Evolutionary conservation across 2,888 invertebrate species (phyloP), one percentile per base, ranked within the genome.

Genomic region (Drosophila birchii): DNA sequence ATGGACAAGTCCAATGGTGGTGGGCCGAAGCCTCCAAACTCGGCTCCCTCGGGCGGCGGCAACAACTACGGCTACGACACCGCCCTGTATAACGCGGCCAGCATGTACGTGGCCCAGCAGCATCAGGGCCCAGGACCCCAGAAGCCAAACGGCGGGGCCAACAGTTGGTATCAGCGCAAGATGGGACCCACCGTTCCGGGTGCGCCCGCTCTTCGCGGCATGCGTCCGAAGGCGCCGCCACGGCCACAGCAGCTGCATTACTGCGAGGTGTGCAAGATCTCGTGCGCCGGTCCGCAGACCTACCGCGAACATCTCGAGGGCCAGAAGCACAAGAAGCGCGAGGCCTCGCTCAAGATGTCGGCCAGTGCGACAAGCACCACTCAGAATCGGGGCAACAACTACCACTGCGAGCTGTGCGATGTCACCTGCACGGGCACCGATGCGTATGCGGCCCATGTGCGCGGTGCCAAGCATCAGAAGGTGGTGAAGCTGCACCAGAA

Each of bases 221-320:
- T 82, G 67, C 90, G 93, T 0, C 89, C 90, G 1, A 93, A 93
- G 79, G 96, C 95, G 34, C 96, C 97, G 64, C 97, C 97, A 20
- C 97, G 97, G 90, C 97, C 97, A 36, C 97, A 98, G 92, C 97
- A 98, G 91, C 94, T 99, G 78, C 98, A 98, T 93, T 99, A 99
- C 93, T 99, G 99, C 92, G 99, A 99, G 93, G 98, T 99, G 16
- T 99, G 99, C 93, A 99, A 99, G 93, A 99, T 99, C 90, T 98
- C 98, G 90, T 99, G 98, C 93, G 98, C 98, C 77, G 98, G 98
- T 0, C 97, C 97, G 5, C 97, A 97, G 94, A 97, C 98, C 0
- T 98, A 97, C 92, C 95, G 97, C 78, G 99, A 99, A 93, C 99
- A 99, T 94, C 94, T 99, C 91, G 99, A 99, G 92, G 99, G 99